Percentiles rank a stretch among this genome's conserved stretches.
Evolutionary conservation across 2,888 invertebrate genomes (phyloP).

Genomic region (Oegoconia quadripuncta): DNA sequence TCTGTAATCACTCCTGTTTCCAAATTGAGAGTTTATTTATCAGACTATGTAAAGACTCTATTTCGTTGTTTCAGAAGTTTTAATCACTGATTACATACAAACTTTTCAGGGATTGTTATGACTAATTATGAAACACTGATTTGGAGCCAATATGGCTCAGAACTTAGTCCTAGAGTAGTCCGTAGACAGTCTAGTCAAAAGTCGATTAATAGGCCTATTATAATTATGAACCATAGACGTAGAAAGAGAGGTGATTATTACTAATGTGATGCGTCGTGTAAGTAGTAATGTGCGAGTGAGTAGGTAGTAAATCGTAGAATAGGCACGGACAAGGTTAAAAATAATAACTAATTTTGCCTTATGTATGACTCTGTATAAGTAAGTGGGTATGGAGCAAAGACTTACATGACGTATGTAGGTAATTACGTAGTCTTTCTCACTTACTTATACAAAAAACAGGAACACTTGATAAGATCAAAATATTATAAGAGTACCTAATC

Average conservation of each 20-base stretch:
- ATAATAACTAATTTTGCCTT: conserved; percentile 39
- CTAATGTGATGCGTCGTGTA: conserved; percentile 56
- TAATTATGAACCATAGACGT: conserved; percentile 35
- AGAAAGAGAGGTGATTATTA: conserved; percentile 55
- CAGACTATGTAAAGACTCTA: no score
- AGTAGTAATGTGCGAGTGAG: conserved; percentile 43
- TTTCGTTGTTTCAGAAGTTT: no score
- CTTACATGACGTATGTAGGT: no score
- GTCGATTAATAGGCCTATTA: conserved; percentile 12
- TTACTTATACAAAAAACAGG: conserved; percentile 24
- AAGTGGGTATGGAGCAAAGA: no score
- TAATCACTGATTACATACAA: no score
- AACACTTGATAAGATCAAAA: background rate
- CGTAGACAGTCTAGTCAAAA: conserved; percentile 32
- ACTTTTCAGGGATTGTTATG: no score
- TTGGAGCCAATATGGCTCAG: background rate
- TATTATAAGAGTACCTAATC: background rate
- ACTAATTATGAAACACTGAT: no score
- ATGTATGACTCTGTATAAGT: conserved; percentile 34
- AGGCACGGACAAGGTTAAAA: conserved; percentile 17
- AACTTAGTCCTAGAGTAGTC: conserved; percentile 30
- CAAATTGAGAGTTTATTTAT: no score
- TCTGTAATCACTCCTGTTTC: no score
- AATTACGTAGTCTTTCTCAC: no score
- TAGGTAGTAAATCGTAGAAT: conserved; percentile 31